Base-by-base conservation (phyloP, 2,797 vertebrate species). In the Spinibarbus caldwelli region DNA sequence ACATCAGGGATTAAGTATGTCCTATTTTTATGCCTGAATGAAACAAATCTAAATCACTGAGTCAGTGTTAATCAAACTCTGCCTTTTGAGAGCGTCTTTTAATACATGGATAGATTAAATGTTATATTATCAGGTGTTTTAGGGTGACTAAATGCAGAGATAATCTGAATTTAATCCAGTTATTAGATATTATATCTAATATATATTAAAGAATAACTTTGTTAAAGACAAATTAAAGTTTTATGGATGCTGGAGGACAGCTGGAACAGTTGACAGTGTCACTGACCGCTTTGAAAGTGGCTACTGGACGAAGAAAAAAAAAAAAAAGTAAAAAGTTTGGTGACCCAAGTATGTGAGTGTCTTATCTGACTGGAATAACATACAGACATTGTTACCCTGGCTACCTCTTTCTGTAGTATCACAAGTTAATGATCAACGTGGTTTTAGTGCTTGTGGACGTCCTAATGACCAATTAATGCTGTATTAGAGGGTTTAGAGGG, bases 401-500 rank as follows among this genome's bases (percentile, higher is more conserved):
- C 45, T 54, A 85, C 66, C 70, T 77, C 43, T 45, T 29, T 45
- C 78, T 78, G 52, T 86, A 71, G 66, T 84, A 79, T 59, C n/a
- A 70, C 23, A 43, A 80, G 85, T 91, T 91, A 91, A 90, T 88
- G 86, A 90, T 90, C 72, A 86, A 88, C 78, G n/a, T 70, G 47
- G n/a, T 80, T 90, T 88, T 87, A 90, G 73, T 80, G 83, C 86
- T 78, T 54, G 64, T 86, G 81, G 64, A 84, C 76, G 12, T 90
- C 82, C 88, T 90, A 88, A 91, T 85, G 88, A 87, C 26, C 85
- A 57, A 89, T 90, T 90, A 88, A 90, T 89, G 73, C 34, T 54
- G 70, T 82, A 59, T 80, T 87, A 86, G 76, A 59, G 64, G 41
- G 59, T 41, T 64, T 81, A 47, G 70, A 75, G 38, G 70, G 41